Evolutionary conservation across 2,888 invertebrate genomes (phyloP).

Genomic region (Phortica magna): DNA sequence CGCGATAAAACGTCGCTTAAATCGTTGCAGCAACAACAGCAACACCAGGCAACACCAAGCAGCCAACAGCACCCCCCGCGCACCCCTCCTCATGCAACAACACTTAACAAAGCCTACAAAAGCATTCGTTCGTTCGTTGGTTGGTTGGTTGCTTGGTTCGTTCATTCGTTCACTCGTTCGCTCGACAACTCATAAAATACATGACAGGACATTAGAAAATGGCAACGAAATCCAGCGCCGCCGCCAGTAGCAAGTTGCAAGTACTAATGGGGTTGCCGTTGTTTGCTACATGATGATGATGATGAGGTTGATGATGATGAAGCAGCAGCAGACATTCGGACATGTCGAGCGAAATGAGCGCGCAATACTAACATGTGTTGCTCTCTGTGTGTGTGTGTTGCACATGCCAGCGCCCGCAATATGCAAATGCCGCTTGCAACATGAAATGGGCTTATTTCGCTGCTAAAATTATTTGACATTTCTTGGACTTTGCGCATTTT

Average conservation of each 20-base stretch:
- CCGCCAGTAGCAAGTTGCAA: neutral
- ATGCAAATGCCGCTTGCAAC: constrained; percentile 68
- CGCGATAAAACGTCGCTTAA: constrained; percentile 18
- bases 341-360: constrained; percentile 27
- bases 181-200: constrained; percentile 73
- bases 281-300: neutral
- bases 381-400: constrained; percentile 19
- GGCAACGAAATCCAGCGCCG: constrained; percentile 46
- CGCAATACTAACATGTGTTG: constrained; percentile 4
- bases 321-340: neutral
- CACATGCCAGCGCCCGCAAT: constrained; percentile 33
- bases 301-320: constrained; percentile 33
- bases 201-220: constrained; percentile 73
- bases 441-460: constrained; percentile 75
- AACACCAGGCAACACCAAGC: constrained; percentile 60
- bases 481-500: constrained; percentile 72
- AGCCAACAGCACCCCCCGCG: constrained; percentile 43
- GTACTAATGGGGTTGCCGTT: neutral
- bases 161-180: constrained; percentile 45
- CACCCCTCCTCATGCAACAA: no score
- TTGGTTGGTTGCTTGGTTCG: no score
- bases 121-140: no score
- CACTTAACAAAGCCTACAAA: no score
- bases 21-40: constrained; percentile 28
- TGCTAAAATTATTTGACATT: constrained; percentile 76